phyloP scores from a whole-genome alignment of 2,797 vertebrate species.

The Avahi laniger region DNA sequence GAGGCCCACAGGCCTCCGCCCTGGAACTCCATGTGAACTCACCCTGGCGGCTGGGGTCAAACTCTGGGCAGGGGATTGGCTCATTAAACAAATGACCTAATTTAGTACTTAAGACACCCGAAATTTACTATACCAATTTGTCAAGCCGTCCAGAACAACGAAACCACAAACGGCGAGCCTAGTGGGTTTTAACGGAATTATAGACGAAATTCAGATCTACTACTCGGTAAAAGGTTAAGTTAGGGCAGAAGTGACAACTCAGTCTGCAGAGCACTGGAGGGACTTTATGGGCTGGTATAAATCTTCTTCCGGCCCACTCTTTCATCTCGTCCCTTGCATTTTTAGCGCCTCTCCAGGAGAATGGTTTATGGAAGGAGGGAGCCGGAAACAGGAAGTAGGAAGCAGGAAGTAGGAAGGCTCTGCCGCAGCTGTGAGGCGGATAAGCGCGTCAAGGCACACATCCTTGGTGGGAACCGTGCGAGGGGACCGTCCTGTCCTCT shows the following conservation, averaged over 20 bases:
- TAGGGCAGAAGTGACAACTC: not conserved
- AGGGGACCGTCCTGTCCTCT: not conserved
- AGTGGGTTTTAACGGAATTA: constrained; percentile 29
- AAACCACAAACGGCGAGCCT: constrained; percentile 32
- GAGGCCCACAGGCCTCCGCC: not conserved
- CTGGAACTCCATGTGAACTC: constrained; percentile 58
- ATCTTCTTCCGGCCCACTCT: constrained; percentile 56
- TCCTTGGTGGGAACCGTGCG: not conserved
- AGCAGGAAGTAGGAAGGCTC: constrained; percentile 63
- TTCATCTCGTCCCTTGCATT: constrained; percentile 71
- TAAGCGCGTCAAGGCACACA: not conserved
- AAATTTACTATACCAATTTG: constrained; percentile 77
- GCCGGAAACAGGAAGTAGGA: constrained; percentile 74
- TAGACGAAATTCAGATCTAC: constrained; percentile 31
- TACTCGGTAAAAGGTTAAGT: not conserved
- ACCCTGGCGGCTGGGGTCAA: constrained; percentile 67
- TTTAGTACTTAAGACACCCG: constrained; percentile 71
- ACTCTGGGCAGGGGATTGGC: constrained; percentile 74
- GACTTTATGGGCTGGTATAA: constrained; percentile 52
- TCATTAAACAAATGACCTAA: constrained; percentile 77
- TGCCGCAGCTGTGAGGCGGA: constrained; percentile 16
- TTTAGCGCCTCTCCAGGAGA: constrained; percentile 67
- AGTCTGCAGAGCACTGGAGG: not conserved
- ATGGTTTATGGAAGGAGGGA: constrained; percentile 53
- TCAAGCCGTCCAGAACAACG: constrained; percentile 71